Percentiles rank a stretch among this genome's conserved stretches.
Conservation (phyloP, 2,113 vertebrate genomes). For the Thymallus thymallus region DNA sequence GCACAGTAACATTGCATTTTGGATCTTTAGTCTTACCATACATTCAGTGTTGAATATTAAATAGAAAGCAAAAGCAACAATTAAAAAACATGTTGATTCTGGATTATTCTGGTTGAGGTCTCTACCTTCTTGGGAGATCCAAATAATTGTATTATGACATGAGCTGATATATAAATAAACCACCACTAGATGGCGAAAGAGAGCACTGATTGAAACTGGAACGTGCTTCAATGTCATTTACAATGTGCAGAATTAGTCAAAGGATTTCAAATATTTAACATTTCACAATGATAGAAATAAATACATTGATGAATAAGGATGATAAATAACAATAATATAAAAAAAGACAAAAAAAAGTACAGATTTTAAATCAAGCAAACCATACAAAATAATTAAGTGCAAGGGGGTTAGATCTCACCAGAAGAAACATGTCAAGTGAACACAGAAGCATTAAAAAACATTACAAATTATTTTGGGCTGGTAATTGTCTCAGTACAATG, state of each 20-base stretch:
- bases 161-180: constrained; percentile 50
- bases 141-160: constrained; percentile 28
- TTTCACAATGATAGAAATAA: constrained; percentile 73
- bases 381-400: constrained; percentile 95
- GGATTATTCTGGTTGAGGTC: constrained; percentile 61
- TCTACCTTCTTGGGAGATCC: constrained; percentile 51
- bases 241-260: constrained; percentile 67
- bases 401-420: constrained; percentile 84
- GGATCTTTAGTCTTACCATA: constrained; percentile 55
- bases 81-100: constrained; percentile 50
- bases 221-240: constrained; percentile 72
- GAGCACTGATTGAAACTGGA: constrained; percentile 64
- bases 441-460: constrained; percentile 80
- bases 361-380: constrained; percentile 91
- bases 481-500: constrained; percentile 88
- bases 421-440: constrained; percentile 89
- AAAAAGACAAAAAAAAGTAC: constrained; percentile 83
- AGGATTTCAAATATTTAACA: constrained; percentile 60
- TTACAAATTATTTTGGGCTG: constrained; percentile 74
- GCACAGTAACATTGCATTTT: constrained; percentile 61
- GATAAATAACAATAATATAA: constrained; percentile 90
- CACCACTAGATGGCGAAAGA: constrained; percentile 74
- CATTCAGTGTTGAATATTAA: constrained; percentile 72
- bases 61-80: constrained; percentile 60
- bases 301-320: constrained; percentile 81